Conservation (phyloP, 2,113 vertebrate genomes). For the Columba janthina region DNA sequence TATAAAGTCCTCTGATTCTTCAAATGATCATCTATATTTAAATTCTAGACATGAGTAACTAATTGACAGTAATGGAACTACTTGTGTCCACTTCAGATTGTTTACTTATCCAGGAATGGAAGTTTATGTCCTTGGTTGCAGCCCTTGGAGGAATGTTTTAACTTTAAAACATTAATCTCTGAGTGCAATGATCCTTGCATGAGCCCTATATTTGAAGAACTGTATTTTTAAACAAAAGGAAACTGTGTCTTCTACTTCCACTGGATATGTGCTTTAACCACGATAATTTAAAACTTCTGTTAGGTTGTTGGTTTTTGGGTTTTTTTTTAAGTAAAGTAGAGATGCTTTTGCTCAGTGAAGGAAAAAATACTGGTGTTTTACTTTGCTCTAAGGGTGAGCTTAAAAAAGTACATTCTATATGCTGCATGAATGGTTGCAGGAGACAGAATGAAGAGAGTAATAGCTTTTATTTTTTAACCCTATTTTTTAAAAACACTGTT, state of each 20-base stretch:
- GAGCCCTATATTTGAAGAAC: background rate
- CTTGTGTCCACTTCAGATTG: background rate
- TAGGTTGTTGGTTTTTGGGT: background rate
- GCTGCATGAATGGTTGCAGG: background rate
- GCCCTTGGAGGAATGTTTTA: background rate
- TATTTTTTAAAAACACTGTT: background rate
- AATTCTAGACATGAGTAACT: background rate
- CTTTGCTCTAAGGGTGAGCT: background rate
- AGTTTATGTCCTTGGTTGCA: background rate
- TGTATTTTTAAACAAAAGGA: background rate
- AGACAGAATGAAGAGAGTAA: background rate
- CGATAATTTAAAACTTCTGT: background rate
- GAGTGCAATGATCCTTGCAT: background rate
- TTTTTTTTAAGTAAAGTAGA: background rate
- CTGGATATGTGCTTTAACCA: background rate
- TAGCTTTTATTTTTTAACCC: background rate
- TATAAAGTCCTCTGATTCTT: background rate
- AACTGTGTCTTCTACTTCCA: background rate
- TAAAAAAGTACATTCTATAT: background rate
- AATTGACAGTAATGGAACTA: background rate
- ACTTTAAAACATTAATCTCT: background rate
- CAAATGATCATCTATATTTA: background rate
- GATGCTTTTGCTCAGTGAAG: background rate
- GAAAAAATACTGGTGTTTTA: background rate
- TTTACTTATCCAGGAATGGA: background rate